Percentiles rank a stretch among this genome's conserved stretches.
Conservation (phyloP, 1,140 invertebrate genomes). For the Paralvinella palmiformis region DNA sequence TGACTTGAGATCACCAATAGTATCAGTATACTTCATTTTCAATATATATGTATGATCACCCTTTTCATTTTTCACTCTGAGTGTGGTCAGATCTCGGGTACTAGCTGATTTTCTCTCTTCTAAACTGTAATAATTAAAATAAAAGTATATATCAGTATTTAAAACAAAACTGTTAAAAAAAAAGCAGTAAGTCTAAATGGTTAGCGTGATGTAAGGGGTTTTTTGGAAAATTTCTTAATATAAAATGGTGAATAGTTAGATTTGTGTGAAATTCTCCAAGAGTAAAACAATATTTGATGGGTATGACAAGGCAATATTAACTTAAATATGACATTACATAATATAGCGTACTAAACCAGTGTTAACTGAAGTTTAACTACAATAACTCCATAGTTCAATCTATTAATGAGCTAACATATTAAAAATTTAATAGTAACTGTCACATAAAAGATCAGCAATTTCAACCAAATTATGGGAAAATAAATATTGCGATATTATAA, state of each 20-base stretch:
- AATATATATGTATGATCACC: conserved; percentile 46
- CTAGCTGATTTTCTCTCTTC: conserved; percentile 16
- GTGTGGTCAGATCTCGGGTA: conserved; percentile 38
- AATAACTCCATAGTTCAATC: too few relatives aligned
- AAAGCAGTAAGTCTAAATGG: neutral
- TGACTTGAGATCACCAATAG: neutral
- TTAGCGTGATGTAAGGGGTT: neutral
- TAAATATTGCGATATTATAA: too few relatives aligned
- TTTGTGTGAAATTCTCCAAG: neutral
- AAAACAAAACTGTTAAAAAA: neutral
- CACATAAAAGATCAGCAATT: too few relatives aligned
- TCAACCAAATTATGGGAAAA: too few relatives aligned
- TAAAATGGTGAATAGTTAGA: neutral
- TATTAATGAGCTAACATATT: too few relatives aligned
- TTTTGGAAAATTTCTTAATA: too few relatives aligned
- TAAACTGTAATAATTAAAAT: neutral
- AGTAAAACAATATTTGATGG: too few relatives aligned
- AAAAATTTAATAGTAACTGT: too few relatives aligned
- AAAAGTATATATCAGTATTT: neutral
- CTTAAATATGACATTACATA: too few relatives aligned
- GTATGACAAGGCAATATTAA: too few relatives aligned
- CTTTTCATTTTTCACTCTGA: conserved; percentile 40
- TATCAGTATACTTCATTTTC: conserved; percentile 41
- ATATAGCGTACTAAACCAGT: too few relatives aligned
- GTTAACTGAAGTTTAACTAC: too few relatives aligned